A percentile compares a stretch with the other conserved stretches of the same genome.
These are phyloP conservation scores for Stegodyphus mimosarum DNA, from an alignment of 1,140 invertebrate species.

Conservation along the genomic window DNA sequence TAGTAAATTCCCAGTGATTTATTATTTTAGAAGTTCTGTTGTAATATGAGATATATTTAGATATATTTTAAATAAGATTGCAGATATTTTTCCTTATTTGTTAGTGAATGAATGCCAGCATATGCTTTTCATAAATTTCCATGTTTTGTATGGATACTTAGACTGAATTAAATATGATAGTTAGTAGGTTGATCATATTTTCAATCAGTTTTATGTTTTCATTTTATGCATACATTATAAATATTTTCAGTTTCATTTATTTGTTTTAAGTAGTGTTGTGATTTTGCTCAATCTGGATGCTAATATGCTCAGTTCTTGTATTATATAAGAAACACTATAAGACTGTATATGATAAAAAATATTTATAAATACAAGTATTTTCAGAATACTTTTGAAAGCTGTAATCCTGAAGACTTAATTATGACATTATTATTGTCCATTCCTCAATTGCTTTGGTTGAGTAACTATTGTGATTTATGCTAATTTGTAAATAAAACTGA, in stretches of 20 bases:
- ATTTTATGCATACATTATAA: neutral
- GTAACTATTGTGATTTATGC: constrained; percentile 46
- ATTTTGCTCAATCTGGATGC: constrained; percentile 36
- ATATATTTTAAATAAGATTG: too few relatives aligned
- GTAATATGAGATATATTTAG: too few relatives aligned
- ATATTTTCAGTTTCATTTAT: neutral
- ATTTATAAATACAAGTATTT: constrained; percentile 9
- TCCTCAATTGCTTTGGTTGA: constrained; percentile 24
- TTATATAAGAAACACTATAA: neutral
- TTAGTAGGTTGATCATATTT: too few relatives aligned
- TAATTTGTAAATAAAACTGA: constrained; percentile 48
- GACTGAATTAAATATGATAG: too few relatives aligned
- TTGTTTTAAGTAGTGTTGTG: neutral
- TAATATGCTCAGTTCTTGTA: constrained; percentile 38
- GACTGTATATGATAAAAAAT: constrained; percentile 33
- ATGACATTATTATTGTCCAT: constrained; percentile 33
- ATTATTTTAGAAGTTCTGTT: too few relatives aligned
- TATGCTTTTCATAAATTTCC: too few relatives aligned
- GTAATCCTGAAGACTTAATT: neutral
- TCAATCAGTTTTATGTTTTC: too few relatives aligned
- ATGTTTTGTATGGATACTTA: too few relatives aligned
- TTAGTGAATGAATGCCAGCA: too few relatives aligned
- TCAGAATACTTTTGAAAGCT: neutral
- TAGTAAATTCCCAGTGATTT: too few relatives aligned
- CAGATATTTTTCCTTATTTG: too few relatives aligned